Conservation (phyloP, 2,113 vertebrate genomes). For the Syrrhaptes paradoxus region DNA sequence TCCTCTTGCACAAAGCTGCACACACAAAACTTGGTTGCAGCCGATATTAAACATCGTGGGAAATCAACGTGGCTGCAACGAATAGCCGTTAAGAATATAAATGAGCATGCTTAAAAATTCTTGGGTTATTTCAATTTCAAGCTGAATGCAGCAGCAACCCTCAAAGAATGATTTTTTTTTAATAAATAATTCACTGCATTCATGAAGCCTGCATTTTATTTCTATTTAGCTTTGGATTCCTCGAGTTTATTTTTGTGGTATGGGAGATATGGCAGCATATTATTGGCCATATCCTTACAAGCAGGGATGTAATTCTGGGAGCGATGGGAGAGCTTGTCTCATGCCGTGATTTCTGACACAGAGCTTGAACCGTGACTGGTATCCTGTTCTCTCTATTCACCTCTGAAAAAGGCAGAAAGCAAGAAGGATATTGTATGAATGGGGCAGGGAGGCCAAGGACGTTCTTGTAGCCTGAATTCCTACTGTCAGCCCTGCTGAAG, state of each 20-base stretch:
- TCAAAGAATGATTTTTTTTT: constrained; percentile 1
- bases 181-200: constrained; percentile 19
- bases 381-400: not conserved
- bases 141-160: not conserved
- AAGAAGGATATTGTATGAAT: not conserved
- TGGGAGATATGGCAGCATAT: not conserved
- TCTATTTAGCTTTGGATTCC: constrained; percentile 22
- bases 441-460: not conserved
- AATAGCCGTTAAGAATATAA: constrained; percentile 43
- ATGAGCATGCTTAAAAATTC: not conserved
- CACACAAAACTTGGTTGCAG: constrained; percentile 42
- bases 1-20: not conserved
- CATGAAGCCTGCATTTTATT: constrained; percentile 20
- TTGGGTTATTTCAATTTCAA: constrained; percentile 2
- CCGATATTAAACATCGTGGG: constrained; percentile 41
- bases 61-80: constrained; percentile 54
- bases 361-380: not conserved
- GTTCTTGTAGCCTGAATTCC: not conserved
- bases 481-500: not conserved
- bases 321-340: not conserved
- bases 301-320: not conserved
- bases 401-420: not conserved
- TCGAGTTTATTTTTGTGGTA: not conserved
- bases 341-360: not conserved
- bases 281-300: not conserved